Percentiles rank a stretch among this genome's conserved stretches.
Conservation (phyloP, 2,888 invertebrate species). For the Schizaphis graminum region DNA sequence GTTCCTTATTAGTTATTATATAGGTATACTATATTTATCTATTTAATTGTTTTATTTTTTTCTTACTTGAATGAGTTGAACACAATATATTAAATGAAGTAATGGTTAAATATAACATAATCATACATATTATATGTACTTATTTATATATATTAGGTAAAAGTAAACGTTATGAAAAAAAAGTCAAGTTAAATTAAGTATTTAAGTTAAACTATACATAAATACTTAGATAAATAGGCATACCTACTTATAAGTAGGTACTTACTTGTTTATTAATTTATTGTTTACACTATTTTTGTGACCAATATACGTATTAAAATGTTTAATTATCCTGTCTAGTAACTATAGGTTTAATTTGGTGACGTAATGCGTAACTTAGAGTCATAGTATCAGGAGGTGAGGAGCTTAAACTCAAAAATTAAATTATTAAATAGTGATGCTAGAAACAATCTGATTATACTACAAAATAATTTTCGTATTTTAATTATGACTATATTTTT, state of each 20-base stretch:
- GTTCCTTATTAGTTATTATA: not conserved
- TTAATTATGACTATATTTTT: too few relatives aligned
- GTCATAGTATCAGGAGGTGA: too few relatives aligned
- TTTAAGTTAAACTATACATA: not conserved
- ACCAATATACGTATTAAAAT: not conserved
- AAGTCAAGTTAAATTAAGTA: not conserved
- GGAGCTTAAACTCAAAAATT: too few relatives aligned
- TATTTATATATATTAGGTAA: not conserved
- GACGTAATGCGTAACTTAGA: too few relatives aligned
- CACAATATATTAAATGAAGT: not conserved
- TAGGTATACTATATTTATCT: not conserved
- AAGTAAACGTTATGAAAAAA: not conserved
- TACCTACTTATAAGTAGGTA: not conserved
- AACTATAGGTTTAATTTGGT: too few relatives aligned
- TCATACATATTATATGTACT: not conserved
- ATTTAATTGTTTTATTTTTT: not conserved
- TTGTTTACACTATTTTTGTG: not conserved
- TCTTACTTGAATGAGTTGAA: not conserved
- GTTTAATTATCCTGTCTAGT: not conserved
- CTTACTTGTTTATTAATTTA: not conserved
- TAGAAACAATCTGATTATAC: too few relatives aligned
- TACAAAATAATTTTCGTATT: too few relatives aligned
- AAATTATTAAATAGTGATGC: too few relatives aligned
- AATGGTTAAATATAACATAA: not conserved
- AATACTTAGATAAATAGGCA: not conserved